Base-by-base conservation (phyloP, 2,888 invertebrate species). In the Xestia xanthographa region DNA sequence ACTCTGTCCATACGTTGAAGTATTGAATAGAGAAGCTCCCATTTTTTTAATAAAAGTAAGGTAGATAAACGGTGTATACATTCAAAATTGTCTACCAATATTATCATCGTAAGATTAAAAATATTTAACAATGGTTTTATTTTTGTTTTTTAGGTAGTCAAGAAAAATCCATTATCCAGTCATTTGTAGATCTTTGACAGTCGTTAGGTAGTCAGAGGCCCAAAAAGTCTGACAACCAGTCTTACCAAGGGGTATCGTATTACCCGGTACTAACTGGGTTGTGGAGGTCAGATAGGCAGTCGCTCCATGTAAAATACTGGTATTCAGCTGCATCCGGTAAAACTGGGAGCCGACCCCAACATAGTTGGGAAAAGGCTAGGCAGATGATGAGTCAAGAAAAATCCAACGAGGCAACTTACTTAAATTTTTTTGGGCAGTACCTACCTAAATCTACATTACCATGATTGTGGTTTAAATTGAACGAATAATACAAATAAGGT, bases 1-100 rank as follows among this genome's bases (percentile, higher is more conserved):
- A 60, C 22, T 22, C 22, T 20, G 58, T 68, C 74, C 41, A 84
- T 43, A 34, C 12, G 22, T 72, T 66, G 22, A 12, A 5, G 22
- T 8, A 14, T 50, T 26, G 11, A 38, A 45, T 41, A 20, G 9
- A 50, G 22, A 50, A 22, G 20, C 17, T 50, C n/a, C 20, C 5
- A 8, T 8, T 29, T 53, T 73, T 29, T 29, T 20, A 17, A 43
- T 41, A 22, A 22, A 22, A 34, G 22, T 22, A 34, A 38, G 34
- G 34, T 8, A 22, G 62, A 9, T 63, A 5, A 1, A 41, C 12
- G 5, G 5, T 29, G 14, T 12, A 1, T 22, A 22, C 2, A 62
- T 60, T 41, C 12, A n/a, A n/a, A 29, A 66, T 38, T 38, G 22
- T 38, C 34, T 22, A 34, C 22, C 11, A 22, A 22, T 0, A 11